Percentiles rank a stretch among this genome's conserved stretches.
Conservation (phyloP, 2,113 vertebrate species). For the Semicossyphus pulcher region DNA sequence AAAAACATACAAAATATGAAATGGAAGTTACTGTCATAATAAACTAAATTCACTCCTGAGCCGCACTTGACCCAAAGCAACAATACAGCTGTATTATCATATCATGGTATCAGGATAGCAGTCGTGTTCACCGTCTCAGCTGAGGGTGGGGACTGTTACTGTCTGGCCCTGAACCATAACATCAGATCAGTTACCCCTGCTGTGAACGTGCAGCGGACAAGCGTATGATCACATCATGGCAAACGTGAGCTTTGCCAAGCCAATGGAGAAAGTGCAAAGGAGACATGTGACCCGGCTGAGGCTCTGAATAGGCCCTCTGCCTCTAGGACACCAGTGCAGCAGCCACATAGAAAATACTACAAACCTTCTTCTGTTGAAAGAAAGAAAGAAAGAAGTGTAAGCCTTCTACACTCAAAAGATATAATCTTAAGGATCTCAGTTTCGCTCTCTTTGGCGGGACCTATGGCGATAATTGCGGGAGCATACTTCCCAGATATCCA, state of each 20-base stretch:
- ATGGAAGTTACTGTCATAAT: not conserved
- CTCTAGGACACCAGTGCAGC: not conserved
- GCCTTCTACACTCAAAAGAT: too few species aligned
- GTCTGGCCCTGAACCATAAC: not conserved
- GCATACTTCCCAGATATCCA: too few species aligned
- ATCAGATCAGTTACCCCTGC: constrained; percentile 7
- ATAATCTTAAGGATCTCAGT: too few species aligned
- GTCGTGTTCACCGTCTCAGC: constrained; percentile 9
- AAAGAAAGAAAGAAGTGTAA: too few species aligned
- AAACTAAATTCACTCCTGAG: not conserved
- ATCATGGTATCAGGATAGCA: too few species aligned
- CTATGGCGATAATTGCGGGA: too few species aligned
- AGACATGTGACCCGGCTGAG: constrained; percentile 28
- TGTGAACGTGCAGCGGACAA: not conserved
- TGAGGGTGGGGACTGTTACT: not conserved
- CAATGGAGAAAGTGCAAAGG: constrained; percentile 3
- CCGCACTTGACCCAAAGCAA: too few species aligned
- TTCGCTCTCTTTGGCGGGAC: too few species aligned
- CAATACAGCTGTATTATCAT: too few species aligned
- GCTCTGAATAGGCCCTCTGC: not conserved
- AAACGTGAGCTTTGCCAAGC: not conserved
- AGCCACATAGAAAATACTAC: constrained; percentile 2
- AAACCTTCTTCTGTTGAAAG: too few species aligned
- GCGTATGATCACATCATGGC: not conserved
- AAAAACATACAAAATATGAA: too few species aligned